Evolutionary conservation across 2,888 invertebrate genomes (phyloP).

Genomic region (Entomobrya multifasciata): DNA sequence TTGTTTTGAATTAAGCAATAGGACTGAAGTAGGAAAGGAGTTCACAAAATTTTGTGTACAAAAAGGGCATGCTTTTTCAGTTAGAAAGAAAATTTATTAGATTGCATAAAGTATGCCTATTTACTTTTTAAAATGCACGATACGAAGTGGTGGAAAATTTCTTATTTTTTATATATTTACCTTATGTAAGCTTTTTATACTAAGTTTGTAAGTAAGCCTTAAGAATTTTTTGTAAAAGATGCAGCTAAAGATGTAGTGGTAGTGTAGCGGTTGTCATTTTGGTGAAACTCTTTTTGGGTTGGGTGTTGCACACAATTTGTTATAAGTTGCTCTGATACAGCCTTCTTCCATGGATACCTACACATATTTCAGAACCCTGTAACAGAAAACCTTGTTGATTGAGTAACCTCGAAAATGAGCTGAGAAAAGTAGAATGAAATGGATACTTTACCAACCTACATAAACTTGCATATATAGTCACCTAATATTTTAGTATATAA

Average conservation of each 20-base stretch:
- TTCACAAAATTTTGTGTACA: background rate
- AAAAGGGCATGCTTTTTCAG: constrained; percentile 3
- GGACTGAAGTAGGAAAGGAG: background rate
- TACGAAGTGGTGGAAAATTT: constrained; percentile 15
- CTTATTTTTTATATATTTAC: too few species aligned
- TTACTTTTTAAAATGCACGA: background rate
- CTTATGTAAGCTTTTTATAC: too few species aligned
- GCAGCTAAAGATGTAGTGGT: constrained; percentile 6
- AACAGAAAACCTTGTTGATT: background rate
- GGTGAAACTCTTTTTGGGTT: constrained; percentile 29
- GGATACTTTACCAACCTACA: constrained; percentile 29
- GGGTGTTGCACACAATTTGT: constrained; percentile 53
- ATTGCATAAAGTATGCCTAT: background rate
- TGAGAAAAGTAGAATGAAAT: constrained; percentile 45
- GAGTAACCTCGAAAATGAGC: constrained; percentile 57
- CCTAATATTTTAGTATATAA: background rate
- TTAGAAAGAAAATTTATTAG: constrained; percentile 21
- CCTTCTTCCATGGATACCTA: constrained; percentile 16
- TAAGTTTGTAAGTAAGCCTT: too few species aligned
- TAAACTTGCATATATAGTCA: background rate
- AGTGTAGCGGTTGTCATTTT: constrained; percentile 19
- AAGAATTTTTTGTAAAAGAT: too few species aligned
- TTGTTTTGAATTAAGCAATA: constrained; percentile 41
- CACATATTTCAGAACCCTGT: background rate
- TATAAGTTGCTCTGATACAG: constrained; percentile 20